Base-by-base conservation (phyloP, 2,888 invertebrate species). In the Melanophora roralis region DNA sequence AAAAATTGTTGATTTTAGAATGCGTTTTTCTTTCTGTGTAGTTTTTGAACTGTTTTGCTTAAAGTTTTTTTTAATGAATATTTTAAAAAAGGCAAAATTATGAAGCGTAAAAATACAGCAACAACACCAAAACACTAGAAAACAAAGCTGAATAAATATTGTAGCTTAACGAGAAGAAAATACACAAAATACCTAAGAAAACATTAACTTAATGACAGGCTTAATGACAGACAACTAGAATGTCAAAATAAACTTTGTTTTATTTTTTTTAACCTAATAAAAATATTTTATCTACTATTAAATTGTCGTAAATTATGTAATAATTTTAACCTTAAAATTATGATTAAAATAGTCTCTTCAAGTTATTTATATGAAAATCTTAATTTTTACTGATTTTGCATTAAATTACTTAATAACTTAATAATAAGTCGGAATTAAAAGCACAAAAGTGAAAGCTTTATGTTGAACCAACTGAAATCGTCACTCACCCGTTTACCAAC, bases 311-410 rank as follows among this genome's bases (percentile, higher is more conserved):
- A 43, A 53, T 65, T 32, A 40, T 60, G 59, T 67, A 74, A 74
- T 74, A 59, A 67, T 67, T 74, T 59, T 60, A 36, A 67, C 67
- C 74, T 74, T 74, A 59, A 60, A n/a, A 40, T 65, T 60, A 32
- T 60, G 11, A 6, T 21, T 45, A 4, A 34, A 16, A 11, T 11
- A 21, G 4, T 11, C 16, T 1, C 21, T 47, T 47, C 8, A 19
- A 47, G 11, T 11, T 4, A 32, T 53, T 53, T 34, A 34, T 34
- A 32, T 16, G 1, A 14, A 14, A 51, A 27, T 27, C 27, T 51
- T 51, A 23, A 49, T 49, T 21, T 32, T 59, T 16, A n/a, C 12
- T 19, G n/a, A 16, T 34, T 34, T 34, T 67, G 27, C 21, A 1
- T 6, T 34, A 14, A 38, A 21, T 49, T 23, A 49, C 6, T 2